A percentile compares a stretch with the other conserved stretches of the same genome.
These are phyloP conservation scores for Bergia puertoricense DNA, from an alignment of 92 coral and sea anemone species.

Conservation along the genomic window DNA sequence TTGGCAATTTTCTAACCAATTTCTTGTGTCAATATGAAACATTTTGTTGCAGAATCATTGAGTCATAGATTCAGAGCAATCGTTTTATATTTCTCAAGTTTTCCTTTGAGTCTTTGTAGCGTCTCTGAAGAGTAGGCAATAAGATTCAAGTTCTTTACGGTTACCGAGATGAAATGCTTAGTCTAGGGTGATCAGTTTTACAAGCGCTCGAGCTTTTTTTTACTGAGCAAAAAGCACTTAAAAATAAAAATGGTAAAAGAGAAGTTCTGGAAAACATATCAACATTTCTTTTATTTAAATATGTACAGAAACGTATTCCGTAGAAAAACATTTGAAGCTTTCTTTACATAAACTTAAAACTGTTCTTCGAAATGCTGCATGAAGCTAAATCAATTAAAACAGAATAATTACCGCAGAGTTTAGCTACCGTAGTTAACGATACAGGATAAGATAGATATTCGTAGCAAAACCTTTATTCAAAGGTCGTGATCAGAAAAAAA, in stretches of 20 bases:
- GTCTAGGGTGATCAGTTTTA: background rate
- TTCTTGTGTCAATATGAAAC: background rate
- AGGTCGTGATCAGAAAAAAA: background rate
- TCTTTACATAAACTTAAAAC: background rate
- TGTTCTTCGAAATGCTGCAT: background rate
- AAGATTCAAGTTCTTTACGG: background rate
- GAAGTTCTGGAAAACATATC: background rate
- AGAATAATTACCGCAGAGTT: background rate
- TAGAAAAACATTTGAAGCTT: background rate
- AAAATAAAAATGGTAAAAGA: background rate
- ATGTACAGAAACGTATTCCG: background rate
- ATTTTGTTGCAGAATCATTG: background rate
- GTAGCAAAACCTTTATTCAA: background rate
- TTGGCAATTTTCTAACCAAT: background rate
- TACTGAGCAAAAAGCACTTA: background rate
- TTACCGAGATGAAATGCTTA: background rate
- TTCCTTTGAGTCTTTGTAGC: background rate
- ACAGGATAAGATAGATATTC: background rate
- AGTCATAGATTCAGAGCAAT: background rate
- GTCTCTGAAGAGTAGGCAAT: background rate
- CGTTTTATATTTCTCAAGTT: background rate
- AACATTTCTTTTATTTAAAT: background rate
- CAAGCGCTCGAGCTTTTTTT: background rate
- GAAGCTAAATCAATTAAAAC: background rate
- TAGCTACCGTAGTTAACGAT: background rate